Percentiles rank a stretch among this genome's conserved stretches.
These are phyloP conservation scores for Pao palembangensis DNA, from an alignment of 2,113 vertebrate genomes.

Conservation along the genomic window DNA sequence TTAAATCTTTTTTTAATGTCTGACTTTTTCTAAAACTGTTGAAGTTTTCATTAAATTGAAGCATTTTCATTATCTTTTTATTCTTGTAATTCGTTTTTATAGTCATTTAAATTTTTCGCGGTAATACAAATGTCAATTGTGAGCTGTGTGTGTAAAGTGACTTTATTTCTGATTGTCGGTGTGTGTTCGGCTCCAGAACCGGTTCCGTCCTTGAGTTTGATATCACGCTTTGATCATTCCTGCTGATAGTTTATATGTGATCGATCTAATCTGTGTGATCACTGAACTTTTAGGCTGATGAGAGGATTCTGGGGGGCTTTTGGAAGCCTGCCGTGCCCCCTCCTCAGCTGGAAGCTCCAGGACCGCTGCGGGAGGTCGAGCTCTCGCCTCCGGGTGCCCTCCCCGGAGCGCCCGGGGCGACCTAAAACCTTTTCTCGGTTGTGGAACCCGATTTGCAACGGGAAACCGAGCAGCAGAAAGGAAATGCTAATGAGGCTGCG, in stretches of 20 bases:
- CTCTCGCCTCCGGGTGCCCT: constrained; percentile 69
- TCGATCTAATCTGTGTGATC: constrained; percentile 53
- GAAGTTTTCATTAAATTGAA: no score
- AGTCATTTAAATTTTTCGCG: not conserved
- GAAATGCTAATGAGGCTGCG: constrained; percentile 73
- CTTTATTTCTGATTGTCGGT: not conserved
- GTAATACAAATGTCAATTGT: not conserved
- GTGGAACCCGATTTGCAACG: constrained; percentile 75
- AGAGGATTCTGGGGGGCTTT: constrained; percentile 36
- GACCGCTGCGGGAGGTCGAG: constrained; percentile 72
- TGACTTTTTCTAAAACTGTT: not conserved
- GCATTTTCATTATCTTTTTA: no score
- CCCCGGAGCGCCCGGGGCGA: constrained; percentile 58
- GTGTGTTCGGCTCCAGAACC: no score
- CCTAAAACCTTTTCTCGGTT: constrained; percentile 65
- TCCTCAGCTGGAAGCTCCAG: constrained; percentile 29
- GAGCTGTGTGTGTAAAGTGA: no score
- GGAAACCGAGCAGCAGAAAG: constrained; percentile 71
- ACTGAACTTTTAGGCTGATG: constrained; percentile 62
- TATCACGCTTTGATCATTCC: constrained; percentile 39
- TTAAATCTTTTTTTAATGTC: not conserved
- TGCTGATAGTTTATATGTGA: constrained; percentile 39
- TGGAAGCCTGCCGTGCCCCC: not conserved
- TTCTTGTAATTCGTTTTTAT: not conserved
- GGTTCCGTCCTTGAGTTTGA: constrained; percentile 34